Base-by-base conservation (phyloP, 2,113 vertebrate genomes). In the Callopanchax toddi region DNA sequence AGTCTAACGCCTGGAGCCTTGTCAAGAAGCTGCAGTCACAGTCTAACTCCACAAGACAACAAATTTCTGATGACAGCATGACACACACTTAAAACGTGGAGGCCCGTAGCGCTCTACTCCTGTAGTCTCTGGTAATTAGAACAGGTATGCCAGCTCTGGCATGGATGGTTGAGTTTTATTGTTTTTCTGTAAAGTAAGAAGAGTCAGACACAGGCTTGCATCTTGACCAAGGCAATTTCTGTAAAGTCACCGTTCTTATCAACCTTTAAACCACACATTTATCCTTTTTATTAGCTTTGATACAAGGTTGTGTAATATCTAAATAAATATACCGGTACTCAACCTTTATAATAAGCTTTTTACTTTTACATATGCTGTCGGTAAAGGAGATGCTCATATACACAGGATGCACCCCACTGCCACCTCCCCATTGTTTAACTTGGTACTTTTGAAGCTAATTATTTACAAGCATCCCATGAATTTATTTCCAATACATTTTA, bases 41-140 rank as follows among this genome's bases (percentile, higher is more conserved):
- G 45, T 54, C 17, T 57, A 52, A 60, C 60, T 45, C 62, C 0
- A 29, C 70, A 48, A 53, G 49, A 71, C 74, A 81, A 71, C 68
- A 76, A 64, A 83, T 79, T 69, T 68, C 57, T 52, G 51, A 40
- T 78, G 76, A 85, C 85, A 78, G 80, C 70, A 21, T 79, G 85
- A 79, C 78, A 71, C 69, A 54, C 26, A 44, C 40, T 83, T 69
- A 49, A 79, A 79, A 71, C 53, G 12, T 12, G 37, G 26, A 58
- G 15, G 29, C 64, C 60, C 36, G 16, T 39, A 44, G 70, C 63
- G 53, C 44, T 46, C 42, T 50, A 25, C 51, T 64, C 60, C 73
- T 74, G 59, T 76, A 59, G 22, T 49, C 37, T 55, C 50, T 79
- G 49, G 70, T 79, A 84, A 86, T 86, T 79, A 81, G 75, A 46